A percentile compares a stretch with the other conserved stretches of the same genome.
These are phyloP conservation scores for Agonopterix alstromeriana DNA, from an alignment of 2,888 invertebrate species.

Conservation along the genomic window DNA sequence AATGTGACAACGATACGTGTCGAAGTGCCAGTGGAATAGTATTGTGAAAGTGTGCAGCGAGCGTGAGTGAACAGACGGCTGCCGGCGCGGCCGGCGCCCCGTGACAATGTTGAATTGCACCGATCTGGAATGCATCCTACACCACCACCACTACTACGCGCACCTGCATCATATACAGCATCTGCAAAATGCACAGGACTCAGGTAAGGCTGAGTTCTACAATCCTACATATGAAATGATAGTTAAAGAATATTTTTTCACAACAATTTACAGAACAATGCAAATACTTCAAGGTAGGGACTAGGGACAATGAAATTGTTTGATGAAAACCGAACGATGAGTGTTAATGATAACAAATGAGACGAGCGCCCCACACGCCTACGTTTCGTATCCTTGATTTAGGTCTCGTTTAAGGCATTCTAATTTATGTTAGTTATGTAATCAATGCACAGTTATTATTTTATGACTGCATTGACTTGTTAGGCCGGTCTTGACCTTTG, in stretches of 20 bases:
- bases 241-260: constrained; percentile 12
- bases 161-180: constrained; percentile 84
- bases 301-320: constrained; percentile 55
- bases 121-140: constrained; percentile 85
- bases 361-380: constrained; percentile 20
- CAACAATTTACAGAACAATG: constrained; percentile 40
- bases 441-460: constrained; percentile 17
- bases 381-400: constrained; percentile 34
- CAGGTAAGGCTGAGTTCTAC: constrained; percentile 56
- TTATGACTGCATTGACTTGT: constrained; percentile 22
- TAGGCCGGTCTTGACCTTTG: constrained; percentile 53
- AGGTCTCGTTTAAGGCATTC: constrained; percentile 22
- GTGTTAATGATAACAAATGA: constrained; percentile 57
- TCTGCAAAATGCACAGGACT: constrained; percentile 80
- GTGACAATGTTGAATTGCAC: constrained; percentile 85
- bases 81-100: constrained; percentile 41
- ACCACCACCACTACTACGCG: constrained; percentile 85
- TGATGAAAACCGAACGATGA: constrained; percentile 47
- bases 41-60: constrained; percentile 72
- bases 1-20: constrained; percentile 71
- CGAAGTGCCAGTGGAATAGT: constrained; percentile 68
- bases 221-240: background rate
- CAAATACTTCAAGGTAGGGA: constrained; percentile 32
- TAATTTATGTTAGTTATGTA: constrained; percentile 28
- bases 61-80: constrained; percentile 52